Conservation (phyloP, 2,888 invertebrate species). For the Drosophila paramelanica region DNA sequence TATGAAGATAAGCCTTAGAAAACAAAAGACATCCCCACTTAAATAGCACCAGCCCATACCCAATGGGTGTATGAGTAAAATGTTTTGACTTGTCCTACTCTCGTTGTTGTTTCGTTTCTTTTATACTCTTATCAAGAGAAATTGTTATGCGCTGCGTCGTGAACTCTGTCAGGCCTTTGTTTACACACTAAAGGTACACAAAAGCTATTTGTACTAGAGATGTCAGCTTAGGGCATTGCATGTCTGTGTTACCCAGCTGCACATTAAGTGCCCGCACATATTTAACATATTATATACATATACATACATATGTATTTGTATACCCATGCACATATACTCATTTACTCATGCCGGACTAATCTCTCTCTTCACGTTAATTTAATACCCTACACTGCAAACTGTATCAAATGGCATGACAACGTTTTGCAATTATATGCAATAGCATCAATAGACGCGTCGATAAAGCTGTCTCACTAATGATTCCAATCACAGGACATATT, state of each 20-base stretch:
- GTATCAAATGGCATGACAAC: conserved; percentile 30
- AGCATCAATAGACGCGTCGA: conserved; percentile 23
- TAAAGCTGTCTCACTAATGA: conserved; percentile 9
- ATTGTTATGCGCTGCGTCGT: conserved; percentile 50
- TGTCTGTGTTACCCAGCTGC: conserved; percentile 20
- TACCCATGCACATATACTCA: conserved; percentile 5
- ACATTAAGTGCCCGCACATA: conserved; percentile 18
- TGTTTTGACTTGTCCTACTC: conserved; percentile 68
- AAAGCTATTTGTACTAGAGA: conserved; percentile 38
- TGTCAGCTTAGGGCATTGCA: conserved; percentile 32
- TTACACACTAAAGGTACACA: conserved; percentile 28
- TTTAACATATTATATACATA: too few species aligned
- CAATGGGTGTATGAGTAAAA: conserved; percentile 41
- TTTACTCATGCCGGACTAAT: not conserved
- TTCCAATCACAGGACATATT: not conserved
- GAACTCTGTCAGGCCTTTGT: conserved; percentile 38
- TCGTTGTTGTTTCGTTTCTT: conserved; percentile 62
- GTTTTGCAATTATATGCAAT: conserved; percentile 49
- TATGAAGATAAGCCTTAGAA: conserved; percentile 77
- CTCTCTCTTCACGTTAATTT: conserved; percentile 5
- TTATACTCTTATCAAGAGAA: conserved; percentile 57
- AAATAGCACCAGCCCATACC: conserved; percentile 2
- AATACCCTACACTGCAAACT: conserved; percentile 18
- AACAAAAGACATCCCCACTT: conserved; percentile 61
- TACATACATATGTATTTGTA: too few species aligned